Base-by-base conservation (phyloP, 2,113 vertebrate species). In the Montifringilla adamsi region DNA sequence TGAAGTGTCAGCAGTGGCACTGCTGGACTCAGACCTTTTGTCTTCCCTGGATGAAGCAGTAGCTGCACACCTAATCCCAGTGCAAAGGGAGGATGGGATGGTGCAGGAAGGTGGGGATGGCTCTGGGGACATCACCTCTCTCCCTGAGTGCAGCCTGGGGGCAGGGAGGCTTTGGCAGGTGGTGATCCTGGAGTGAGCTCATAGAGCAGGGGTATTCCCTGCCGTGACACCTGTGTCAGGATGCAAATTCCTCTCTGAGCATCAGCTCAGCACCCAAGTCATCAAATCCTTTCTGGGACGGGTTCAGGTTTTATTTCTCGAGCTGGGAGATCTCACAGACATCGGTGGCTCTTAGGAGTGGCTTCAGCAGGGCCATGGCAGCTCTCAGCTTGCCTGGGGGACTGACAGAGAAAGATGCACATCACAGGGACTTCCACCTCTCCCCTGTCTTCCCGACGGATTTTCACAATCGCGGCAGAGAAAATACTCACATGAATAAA, bases 71-170 rank as follows among this genome's bases (percentile, higher is more conserved):
- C 14, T 52, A 52, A 22, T 43, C 21, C 18, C 49, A 15, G 53
- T 4, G 10, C 74, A 26, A 28, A 47, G 63, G 44, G 30, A 62
- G 43, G 33, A 55, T 10, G 56, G 50, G 39, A 23, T 31, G 75
- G 6, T 18, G 18, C 47, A 52, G 44, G 39, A 72, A 6, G n/a
- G 30, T 30, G 63, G 15, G 22, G 8, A 28, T 59, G 69, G 26
- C 70, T 1, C 0, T 0, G 15, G 33, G 35, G 53, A 63, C 62
- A 44, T 3, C 0, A 0, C 5, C n/a, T 53, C n/a, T 58, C 16
- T n/a, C 23, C 18, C 41, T 58, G 23, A 2, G 6, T 10, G 15
- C 9, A n/a, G 17, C 31, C 22, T 1, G 2, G 11, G 30, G 37
- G 7, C 17, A 30, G 15, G 0, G 4, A 37, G 26, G 31, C 6